A percentile compares a stretch with the other conserved stretches of the same genome.
phyloP scores from a whole-genome alignment of 2,113 vertebrate genomes.

The Indri indri region DNA sequence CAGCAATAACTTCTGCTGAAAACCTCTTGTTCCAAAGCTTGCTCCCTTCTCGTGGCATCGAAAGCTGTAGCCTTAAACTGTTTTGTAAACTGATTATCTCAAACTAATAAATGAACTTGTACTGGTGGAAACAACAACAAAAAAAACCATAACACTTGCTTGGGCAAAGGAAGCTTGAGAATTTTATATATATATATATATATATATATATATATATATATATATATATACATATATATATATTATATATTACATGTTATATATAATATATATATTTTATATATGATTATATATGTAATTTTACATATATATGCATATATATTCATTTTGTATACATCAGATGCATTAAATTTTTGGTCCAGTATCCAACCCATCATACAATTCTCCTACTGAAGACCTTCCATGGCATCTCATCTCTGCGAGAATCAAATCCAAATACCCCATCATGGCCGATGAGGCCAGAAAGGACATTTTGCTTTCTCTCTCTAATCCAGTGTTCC shows the following conservation, averaged over 20 bases:
- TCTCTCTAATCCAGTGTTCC: background rate
- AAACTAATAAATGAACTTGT: background rate
- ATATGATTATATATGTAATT: no score
- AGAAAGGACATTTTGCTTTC: background rate
- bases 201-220: background rate
- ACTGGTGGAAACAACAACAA: background rate
- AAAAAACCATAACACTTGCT: background rate
- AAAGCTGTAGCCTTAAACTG: background rate
- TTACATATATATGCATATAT: no score
- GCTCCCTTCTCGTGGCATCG: background rate
- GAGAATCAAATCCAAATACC: background rate
- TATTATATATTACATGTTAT: no score
- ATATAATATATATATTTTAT: no score
- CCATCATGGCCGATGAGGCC: fast-evolving
- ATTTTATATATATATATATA: background rate
- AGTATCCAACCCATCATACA: background rate
- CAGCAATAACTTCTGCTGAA: background rate
- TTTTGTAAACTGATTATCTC: background rate
- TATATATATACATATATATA: fast-evolving
- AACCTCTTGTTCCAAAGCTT: background rate
- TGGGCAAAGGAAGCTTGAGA: background rate
- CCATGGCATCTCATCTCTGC: background rate
- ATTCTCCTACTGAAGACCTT: background rate
- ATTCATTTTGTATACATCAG: background rate
- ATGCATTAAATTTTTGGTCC: background rate